Evolutionary conservation across 2,888 invertebrate genomes (phyloP), one percentile per base, ranked within the genome.

Genomic region (Athalia circularis): DNA sequence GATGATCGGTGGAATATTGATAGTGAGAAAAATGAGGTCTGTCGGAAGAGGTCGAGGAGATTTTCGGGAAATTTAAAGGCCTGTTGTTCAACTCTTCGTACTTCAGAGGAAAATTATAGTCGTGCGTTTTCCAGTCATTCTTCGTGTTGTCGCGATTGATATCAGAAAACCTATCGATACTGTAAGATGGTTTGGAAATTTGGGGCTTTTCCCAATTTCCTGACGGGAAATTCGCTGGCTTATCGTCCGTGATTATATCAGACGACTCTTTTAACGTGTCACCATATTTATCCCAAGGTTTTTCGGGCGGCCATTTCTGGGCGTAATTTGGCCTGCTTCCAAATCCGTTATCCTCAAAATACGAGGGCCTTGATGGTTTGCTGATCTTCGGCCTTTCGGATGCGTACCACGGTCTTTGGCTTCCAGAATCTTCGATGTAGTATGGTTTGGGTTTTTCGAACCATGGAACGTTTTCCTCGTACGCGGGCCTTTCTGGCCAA

Each of bases 221-320:
- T 3, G 29, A 29, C 29, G 93, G 93, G 81, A 93, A 93, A 83
- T 93, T 91, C 0, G 92, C 87, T 0, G 93, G 92, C 74, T 90
- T 87, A 62, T 92, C 92, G 82, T 93, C 93, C 0, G 93, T 93
- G 80, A 93, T 92, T 67, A 93, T 92, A 52, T 92, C 92, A 79
- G 83, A 86, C 78, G 78, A 83, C 0, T 89, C 89, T 45, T 87
- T 87, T 62, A 89, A 86, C 4, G 86, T 82, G 62, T 90, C 88
- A 0, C 85, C 82, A 74, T 87, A 86, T 72, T 90, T 89, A 80
- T 90, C 88, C 90, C 90, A 91, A 0, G 91, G 90, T 54, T 88
- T 85, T 74, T 91, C 91, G 5, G 90, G 90, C 0, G 90, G 90
- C 88, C 91, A 90, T 54, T 90, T 90, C 77, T 90, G 87, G 0